Base-by-base conservation (phyloP, 2,888 invertebrate genomes). In the Eupithecia pulchellata region DNA sequence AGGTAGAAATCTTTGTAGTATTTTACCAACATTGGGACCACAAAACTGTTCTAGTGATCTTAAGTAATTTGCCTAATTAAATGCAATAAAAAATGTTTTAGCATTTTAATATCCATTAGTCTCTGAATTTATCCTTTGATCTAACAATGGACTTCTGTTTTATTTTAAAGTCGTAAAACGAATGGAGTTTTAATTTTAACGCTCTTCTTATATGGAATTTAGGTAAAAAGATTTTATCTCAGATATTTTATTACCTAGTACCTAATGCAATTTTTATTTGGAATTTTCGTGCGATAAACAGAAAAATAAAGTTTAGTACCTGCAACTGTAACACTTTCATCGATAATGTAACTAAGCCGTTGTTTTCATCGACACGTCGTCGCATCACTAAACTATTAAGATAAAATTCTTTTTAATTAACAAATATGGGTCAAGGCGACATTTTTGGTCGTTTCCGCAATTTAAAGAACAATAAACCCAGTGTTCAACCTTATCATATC, bases 401-500 rank as follows among this genome's bases (percentile, higher is more conserved):
- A 72, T 68, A 42, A 64, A 55, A n/a, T 64, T 11, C 4, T 34
- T 60, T 20, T 65, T 57, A 62, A 39, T 65, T 30, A 58, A 60
- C n/a, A 9, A n/a, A n/a, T 20, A 9, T 29, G 39, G 76, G 77
- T 82, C 84, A 84, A 81, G 82, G 79, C 34, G 64, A 64, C 27
- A 52, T 75, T 75, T 75, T 69, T 55, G 29, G 66, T 68, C 63
- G 71, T 79, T 82, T 84, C 81, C 80, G 75, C 72, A 79, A 77
- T 80, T 70, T 72, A 66, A n/a, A 66, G 74, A 73, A 84, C 81
- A 84, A 74, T 77, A 82, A 84, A 77, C 80, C 72, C 64, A 66
- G 68, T 80, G 69, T 80, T 57, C 58, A 62, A 67, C 76, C 76
- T 73, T 69, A 73, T 77, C 76, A 73, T n/a, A n/a, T n/a, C n/a